Conservation (phyloP, 2,797 vertebrate species). For the Botia almorhae region DNA sequence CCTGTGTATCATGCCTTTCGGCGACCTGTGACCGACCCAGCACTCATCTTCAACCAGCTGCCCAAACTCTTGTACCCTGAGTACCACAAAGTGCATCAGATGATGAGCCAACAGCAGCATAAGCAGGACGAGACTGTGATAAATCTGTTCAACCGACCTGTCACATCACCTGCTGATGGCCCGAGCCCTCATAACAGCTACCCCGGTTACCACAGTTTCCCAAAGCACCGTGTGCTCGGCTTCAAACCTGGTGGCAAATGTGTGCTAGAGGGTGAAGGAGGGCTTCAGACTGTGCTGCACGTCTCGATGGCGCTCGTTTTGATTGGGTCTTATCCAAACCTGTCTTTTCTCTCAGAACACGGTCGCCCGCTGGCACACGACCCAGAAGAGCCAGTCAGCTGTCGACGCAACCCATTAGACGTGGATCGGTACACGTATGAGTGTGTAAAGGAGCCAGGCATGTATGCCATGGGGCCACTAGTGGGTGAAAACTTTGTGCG, state of each 20-base stretch:
- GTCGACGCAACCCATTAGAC: constrained; percentile 79
- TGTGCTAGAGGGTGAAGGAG: constrained; percentile 72
- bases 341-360: constrained; percentile 73
- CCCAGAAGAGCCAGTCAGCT: constrained; percentile 70
- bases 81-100: constrained; percentile 87
- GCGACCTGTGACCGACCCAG: constrained; percentile 73
- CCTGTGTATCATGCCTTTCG: constrained; percentile 82
- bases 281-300: constrained; percentile 68
- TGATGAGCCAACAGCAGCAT: constrained; percentile 83
- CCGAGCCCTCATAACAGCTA: constrained; percentile 58
- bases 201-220: constrained; percentile 80
- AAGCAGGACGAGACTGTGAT: neutral
- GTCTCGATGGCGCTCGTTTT: constrained; percentile 81
- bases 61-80: constrained; percentile 83
- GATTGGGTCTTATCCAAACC: constrained; percentile 80
- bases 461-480: constrained; percentile 83
- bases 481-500: constrained; percentile 85
- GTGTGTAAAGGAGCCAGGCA: constrained; percentile 66
- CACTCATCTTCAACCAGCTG: constrained; percentile 83
- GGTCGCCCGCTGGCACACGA: constrained; percentile 67
- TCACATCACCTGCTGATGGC: constrained; percentile 11
- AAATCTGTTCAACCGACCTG: constrained; percentile 7
- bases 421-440: constrained; percentile 77
- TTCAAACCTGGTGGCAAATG: constrained; percentile 77
- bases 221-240: constrained; percentile 70